These are phyloP conservation scores for Petrocephalus microphthalmus DNA, from an alignment of 2,113 vertebrate species.

Conservation along the genomic window DNA sequence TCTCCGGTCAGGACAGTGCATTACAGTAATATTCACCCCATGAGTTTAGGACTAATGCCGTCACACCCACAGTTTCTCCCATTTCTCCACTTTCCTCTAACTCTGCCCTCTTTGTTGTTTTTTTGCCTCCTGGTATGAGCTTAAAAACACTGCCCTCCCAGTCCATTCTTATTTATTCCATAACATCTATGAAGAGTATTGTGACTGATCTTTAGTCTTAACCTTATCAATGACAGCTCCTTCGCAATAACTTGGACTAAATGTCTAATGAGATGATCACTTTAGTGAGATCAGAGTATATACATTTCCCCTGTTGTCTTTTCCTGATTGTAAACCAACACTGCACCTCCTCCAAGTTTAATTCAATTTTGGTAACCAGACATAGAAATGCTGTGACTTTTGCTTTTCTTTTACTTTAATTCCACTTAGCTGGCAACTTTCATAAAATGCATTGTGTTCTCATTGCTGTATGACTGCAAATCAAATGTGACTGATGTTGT, in stretches of 20 bases:
- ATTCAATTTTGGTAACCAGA: not conserved
- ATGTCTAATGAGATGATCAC: not conserved
- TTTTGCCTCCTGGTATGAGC: not conserved
- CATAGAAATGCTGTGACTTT: not conserved
- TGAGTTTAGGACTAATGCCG: not conserved
- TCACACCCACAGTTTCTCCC: not conserved
- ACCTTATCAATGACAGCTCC: not conserved
- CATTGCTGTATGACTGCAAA: slow-evolving; percentile 37
- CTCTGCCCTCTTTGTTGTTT: not conserved
- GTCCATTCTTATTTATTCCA: not conserved
- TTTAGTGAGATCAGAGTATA: not conserved
- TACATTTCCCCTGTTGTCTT: not conserved
- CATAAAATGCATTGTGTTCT: slow-evolving; percentile 22
- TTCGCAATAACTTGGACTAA: slow-evolving; percentile 2
- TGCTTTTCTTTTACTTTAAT: not conserved
- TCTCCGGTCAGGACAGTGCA: slow-evolving; percentile 2
- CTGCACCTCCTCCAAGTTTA: not conserved
- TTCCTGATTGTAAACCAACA: not conserved
- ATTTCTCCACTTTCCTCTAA: not conserved
- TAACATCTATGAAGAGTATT: not conserved
- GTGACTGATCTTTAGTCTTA: not conserved
- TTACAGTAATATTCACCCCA: not conserved
- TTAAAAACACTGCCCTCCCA: not conserved
- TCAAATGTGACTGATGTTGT: slow-evolving; percentile 33
- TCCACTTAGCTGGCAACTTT: not conserved